These are phyloP conservation scores for Eristalis tenax DNA, from an alignment of 2,888 invertebrate genomes.

Conservation along the genomic window DNA sequence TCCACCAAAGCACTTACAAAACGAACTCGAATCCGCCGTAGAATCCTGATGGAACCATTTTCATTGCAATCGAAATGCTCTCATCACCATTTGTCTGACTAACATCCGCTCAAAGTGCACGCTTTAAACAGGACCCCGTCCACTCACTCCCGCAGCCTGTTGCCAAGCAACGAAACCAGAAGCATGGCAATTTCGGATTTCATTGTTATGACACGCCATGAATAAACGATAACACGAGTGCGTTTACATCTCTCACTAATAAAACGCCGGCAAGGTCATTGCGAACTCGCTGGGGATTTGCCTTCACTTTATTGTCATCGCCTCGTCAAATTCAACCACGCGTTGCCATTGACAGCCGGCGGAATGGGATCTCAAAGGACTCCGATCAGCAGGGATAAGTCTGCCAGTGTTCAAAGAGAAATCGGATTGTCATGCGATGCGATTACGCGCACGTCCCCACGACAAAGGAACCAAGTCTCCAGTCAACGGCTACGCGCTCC, in stretches of 20 bases:
- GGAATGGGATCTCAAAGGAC: constrained; percentile 14
- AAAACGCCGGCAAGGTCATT: constrained; percentile 19
- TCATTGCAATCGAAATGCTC: background rate
- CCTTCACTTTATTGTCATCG: constrained; percentile 24
- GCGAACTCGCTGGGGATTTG: constrained; percentile 20
- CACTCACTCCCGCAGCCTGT: background rate
- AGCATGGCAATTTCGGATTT: background rate
- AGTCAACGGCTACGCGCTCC: background rate
- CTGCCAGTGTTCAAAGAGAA: background rate
- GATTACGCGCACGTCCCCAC: constrained; percentile 10
- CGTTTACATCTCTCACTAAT: constrained; percentile 15
- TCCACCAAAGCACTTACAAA: background rate
- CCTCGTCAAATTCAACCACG: constrained; percentile 34
- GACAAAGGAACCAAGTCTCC: background rate
- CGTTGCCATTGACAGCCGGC: constrained; percentile 13
- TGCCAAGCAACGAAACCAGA: background rate
- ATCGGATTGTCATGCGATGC: constrained; percentile 2
- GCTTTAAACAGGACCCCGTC: background rate
- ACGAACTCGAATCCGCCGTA: background rate
- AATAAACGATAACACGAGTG: constrained; percentile 14
- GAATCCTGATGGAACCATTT: background rate
- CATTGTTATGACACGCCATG: constrained; percentile 2
- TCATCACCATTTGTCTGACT: background rate
- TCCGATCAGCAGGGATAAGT: background rate
- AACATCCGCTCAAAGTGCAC: background rate